Evolutionary conservation across 1,140 invertebrate species (phyloP).

Genomic region (Scaptomyza graminum): DNA sequence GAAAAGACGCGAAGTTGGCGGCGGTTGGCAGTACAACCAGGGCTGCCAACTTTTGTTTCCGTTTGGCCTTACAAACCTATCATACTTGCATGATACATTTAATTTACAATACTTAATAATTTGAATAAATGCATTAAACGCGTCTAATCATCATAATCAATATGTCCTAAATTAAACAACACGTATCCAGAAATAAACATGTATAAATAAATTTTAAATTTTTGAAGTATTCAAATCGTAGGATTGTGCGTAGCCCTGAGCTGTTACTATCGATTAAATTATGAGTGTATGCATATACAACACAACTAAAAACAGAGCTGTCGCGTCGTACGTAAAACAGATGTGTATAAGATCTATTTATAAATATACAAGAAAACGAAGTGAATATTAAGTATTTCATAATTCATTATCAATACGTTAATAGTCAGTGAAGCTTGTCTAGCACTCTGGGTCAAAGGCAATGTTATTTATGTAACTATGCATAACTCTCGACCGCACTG

Average conservation of each 20-base stretch:
- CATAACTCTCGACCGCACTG: constrained; percentile 28
- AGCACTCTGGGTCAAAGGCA: not conserved
- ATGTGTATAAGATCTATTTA: constrained; percentile 26
- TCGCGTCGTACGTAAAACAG: constrained; percentile 11
- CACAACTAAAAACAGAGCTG: constrained; percentile 30
- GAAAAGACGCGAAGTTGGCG: constrained; percentile 65
- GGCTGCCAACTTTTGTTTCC: constrained; percentile 40
- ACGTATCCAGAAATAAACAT: not conserved
- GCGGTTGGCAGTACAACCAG: constrained; percentile 33
- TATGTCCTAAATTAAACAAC: not conserved
- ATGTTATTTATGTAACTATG: constrained; percentile 12
- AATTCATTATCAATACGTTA: constrained; percentile 3
- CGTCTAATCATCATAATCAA: no score
- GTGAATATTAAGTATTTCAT: constrained; percentile 12
- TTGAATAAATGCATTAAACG: not conserved
- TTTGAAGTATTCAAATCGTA: not conserved
- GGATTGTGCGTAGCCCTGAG: constrained; percentile 1
- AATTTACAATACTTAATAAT: not conserved
- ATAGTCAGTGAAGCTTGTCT: not conserved
- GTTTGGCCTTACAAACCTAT: constrained; percentile 7
- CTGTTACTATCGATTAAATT: constrained; percentile 27
- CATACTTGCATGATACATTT: constrained; percentile 17
- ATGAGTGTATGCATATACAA: not conserved
- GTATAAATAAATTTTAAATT: not conserved
- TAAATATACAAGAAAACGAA: constrained; percentile 15